phyloP scores from a whole-genome alignment of 2,797 vertebrate genomes.

The Hoplostethus atlanticus region DNA sequence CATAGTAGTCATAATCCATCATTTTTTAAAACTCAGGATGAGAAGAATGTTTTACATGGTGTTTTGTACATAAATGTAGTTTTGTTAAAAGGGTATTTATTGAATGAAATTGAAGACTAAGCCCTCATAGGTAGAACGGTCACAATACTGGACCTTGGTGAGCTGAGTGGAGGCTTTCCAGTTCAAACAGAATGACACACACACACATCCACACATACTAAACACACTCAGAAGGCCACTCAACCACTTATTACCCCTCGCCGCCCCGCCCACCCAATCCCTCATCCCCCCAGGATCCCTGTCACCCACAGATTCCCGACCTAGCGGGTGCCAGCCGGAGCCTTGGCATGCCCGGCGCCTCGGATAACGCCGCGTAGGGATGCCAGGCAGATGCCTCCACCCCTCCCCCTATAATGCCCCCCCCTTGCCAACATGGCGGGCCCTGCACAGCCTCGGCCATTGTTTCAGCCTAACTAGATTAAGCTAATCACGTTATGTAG shows the following conservation, averaged over 20 bases:
- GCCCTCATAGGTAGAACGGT: no score
- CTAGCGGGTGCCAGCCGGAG: conserved; percentile 50
- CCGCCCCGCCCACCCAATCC: conserved; percentile 7
- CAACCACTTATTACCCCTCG: conserved; percentile 42
- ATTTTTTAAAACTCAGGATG: no score
- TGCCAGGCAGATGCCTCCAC: conserved; percentile 45
- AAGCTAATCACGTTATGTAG: conserved; percentile 83
- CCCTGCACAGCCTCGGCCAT: conserved; percentile 67
- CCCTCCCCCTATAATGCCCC: conserved; percentile 17
- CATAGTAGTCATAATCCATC: no score
- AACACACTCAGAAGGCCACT: conserved; percentile 21
- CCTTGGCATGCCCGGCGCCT: conserved; percentile 40
- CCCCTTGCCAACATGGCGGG: conserved; percentile 51
- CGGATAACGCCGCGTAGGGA: conserved; percentile 9
- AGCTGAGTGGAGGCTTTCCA: no score
- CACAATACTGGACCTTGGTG: no score
- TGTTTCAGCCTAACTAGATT: conserved; percentile 83
- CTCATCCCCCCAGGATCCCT: conserved; percentile 31
- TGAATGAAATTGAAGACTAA: no score
- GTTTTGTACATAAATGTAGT: no score
- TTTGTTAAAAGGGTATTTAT: no score
- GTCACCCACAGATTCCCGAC: conserved; percentile 20
- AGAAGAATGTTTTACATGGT: no score
- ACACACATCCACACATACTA: background rate
- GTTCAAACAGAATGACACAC: background rate